phyloP scores from a whole-genome alignment of 2,113 vertebrate species.

The Phylloscopus trochiloides region DNA sequence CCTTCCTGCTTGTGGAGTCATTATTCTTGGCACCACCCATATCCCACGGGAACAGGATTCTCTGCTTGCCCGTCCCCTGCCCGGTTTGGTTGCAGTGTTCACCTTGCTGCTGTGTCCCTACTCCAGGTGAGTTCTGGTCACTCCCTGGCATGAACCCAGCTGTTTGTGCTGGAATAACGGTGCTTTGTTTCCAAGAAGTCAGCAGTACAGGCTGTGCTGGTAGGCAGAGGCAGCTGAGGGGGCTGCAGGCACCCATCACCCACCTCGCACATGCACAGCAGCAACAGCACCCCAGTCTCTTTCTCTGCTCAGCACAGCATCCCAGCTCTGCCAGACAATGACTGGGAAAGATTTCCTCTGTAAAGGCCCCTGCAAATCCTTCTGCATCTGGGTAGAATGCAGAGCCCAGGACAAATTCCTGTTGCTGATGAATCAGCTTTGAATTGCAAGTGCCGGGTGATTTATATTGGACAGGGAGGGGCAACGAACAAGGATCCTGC shows the following conservation, averaged over 20 bases:
- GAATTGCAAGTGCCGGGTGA: rapidly evolving
- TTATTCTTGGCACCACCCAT: rapidly evolving
- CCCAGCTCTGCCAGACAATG: not conserved
- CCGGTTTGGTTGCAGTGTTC: rapidly evolving
- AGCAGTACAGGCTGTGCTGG: not conserved
- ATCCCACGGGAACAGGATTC: rapidly evolving
- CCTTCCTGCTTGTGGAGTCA: rapidly evolving
- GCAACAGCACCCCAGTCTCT: not conserved
- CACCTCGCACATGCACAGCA: not conserved
- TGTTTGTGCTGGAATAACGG: not conserved
- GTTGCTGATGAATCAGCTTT: not conserved
- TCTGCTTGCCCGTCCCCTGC: rapidly evolving
- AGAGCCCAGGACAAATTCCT: not conserved
- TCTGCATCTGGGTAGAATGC: not conserved
- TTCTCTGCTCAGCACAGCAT: not conserved
- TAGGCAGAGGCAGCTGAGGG: not conserved
- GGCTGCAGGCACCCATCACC: not conserved
- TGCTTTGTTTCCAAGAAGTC: not conserved
- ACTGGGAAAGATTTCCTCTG: not conserved
- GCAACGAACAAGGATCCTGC: not conserved
- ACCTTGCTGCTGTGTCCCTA: not conserved
- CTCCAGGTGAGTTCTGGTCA: not conserved
- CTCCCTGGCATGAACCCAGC: not conserved
- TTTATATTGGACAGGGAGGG: not conserved
- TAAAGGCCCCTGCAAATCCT: not conserved